Evolutionary conservation across 1,140 invertebrate genomes (phyloP).

Genomic region (Neodiprion pinetum): DNA sequence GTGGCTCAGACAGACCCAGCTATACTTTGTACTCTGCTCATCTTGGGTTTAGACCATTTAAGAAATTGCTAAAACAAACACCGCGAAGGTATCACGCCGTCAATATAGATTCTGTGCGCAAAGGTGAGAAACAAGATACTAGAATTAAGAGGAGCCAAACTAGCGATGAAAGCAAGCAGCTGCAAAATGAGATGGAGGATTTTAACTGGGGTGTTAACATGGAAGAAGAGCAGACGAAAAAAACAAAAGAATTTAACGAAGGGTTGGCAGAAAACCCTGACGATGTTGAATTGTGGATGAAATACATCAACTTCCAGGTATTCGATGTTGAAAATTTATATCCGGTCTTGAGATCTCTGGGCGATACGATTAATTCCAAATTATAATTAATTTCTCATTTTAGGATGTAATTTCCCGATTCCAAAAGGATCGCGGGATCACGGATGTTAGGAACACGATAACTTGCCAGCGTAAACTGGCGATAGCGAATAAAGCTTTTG

Average conservation of each 20-base stretch:
- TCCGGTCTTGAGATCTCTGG: conserved; percentile 19
- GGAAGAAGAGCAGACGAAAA: conserved; percentile 59
- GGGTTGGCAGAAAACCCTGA: conserved; percentile 58
- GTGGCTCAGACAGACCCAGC: conserved; percentile 56
- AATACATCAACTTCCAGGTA: conserved; percentile 66
- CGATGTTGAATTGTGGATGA: conserved; percentile 63
- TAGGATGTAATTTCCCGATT: conserved; percentile 48
- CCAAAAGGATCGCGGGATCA: conserved; percentile 42
- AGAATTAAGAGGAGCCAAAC: conserved; percentile 43
- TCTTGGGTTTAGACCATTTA: conserved; percentile 39
- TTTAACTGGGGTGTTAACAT: conserved; percentile 41
- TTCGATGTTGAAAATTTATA: conserved; percentile 13
- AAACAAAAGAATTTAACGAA: conserved; percentile 63
- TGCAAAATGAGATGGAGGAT: conserved; percentile 28
- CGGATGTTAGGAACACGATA: conserved; percentile 18
- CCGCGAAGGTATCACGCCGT: conserved; percentile 51
- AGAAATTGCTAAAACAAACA: conserved; percentile 39
- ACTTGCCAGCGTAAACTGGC: conserved; percentile 61
- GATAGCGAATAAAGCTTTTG: conserved; percentile 66
- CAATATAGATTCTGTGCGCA: conserved; percentile 39
- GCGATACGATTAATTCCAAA: conserved; percentile 8
- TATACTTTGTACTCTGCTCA: conserved; percentile 48
- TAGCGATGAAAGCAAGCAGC: conserved; percentile 23
- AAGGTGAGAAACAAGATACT: conserved; percentile 37
- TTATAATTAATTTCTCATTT: conserved; percentile 24